Evolutionary conservation across 2,888 invertebrate genomes (phyloP), one percentile per base, ranked within the genome.

Genomic region (Tricholauxania praeusta): DNA sequence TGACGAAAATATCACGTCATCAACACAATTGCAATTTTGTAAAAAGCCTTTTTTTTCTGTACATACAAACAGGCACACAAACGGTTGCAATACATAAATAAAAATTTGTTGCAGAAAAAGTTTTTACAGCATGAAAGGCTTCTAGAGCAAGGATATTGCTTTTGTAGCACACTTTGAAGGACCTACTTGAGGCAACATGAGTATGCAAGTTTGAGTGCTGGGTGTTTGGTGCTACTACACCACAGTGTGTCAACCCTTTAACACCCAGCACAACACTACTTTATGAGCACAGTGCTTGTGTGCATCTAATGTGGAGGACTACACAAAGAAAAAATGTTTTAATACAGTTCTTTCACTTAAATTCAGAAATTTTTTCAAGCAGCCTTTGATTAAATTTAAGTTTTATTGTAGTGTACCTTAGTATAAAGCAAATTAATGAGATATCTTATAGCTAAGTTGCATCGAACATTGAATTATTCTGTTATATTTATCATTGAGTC

Each of bases 61-160:
- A 47, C 47, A 39, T 32, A n/a, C 39, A 39, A 7, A 32, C 39
- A 53, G 1, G 39, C 32, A 55, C 10, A 12, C 3, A 12, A 14
- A 17, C n/a, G 17, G n/a, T 19, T 53, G 22, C 67, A 67, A 57
- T 67, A 66, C 51, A 47, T 47, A 39, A 67, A 67, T 67, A 55
- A 47, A 57, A 67, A 55, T 55, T 15, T 66, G 19, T 32, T 19
- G 64, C 17, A 66, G 17, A 28, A 66, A 60, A 52, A 65, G 22
- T 51, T 22, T 7, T 14, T 51, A 22, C 28, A 28, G 49, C n/a
- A 57, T 67, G 53, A 57, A 67, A 67, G 17, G 48, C 47, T 39
- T 67, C 48, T 57, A 67, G 55, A 67, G 67, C 7, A 39, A 14
- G 67, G 48, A 67, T 67, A 67, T 67, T 67, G 57, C 67, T 67